Conservation (phyloP, 2,797 vertebrate genomes). For the Spinus pinus region DNA sequence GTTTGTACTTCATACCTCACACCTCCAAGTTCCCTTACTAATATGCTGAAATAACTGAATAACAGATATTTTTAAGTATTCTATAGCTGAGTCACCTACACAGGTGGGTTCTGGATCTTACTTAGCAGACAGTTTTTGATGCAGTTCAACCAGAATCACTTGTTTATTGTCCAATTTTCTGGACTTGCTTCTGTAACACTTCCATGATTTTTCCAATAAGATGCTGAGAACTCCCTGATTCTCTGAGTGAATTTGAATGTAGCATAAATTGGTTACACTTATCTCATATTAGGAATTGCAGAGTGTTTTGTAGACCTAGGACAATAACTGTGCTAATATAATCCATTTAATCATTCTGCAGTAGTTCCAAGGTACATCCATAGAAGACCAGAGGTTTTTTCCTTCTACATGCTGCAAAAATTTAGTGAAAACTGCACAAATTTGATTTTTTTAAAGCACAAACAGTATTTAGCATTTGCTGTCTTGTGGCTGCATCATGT, state of each 20-base stretch:
- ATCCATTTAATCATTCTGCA: background rate
- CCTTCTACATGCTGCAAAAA: background rate
- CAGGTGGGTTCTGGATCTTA: background rate
- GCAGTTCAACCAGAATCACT: background rate
- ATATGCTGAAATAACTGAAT: background rate
- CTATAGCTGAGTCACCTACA: background rate
- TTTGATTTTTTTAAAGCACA: background rate
- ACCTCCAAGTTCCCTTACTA: background rate
- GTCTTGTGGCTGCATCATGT: fast-evolving
- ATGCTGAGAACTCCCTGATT: background rate
- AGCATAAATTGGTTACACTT: background rate
- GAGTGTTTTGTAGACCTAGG: background rate
- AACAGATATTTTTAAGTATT: background rate
- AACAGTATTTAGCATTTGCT: background rate
- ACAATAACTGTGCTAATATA: background rate
- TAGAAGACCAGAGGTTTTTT: background rate
- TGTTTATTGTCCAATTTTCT: background rate
- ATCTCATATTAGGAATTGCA: background rate
- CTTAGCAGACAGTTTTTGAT: background rate
- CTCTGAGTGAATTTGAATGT: background rate
- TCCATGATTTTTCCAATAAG: background rate
- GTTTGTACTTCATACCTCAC: background rate
- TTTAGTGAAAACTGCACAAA: background rate
- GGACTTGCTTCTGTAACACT: background rate
- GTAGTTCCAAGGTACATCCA: background rate